Base-by-base conservation (phyloP, 53 echinoderm and acorn worm genomes). In the Antedon mediterranea region DNA sequence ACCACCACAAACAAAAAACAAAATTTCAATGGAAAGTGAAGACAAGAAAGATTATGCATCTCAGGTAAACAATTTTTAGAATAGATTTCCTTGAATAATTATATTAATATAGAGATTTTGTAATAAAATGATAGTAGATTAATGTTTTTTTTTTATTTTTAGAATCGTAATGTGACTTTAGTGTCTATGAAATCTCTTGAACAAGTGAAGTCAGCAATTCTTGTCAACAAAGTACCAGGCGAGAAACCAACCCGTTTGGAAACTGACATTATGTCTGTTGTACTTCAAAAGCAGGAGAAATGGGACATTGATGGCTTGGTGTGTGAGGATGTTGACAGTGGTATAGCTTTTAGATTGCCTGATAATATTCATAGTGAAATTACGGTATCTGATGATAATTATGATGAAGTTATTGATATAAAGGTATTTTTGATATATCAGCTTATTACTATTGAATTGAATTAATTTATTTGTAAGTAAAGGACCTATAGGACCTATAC, bases 181-280 rank as follows among this genome's bases (percentile, higher is more conserved):
- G 78, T 85, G 13, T 79, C 91, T 30, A 70, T 94, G 43, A 32
- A 85, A 11, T 79, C 94, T 33, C 76, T 94, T 30, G 73, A 85
- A 30, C 78, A 84, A 7, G 73, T 94, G 31, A 84, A 88, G 78
- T 43, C 78, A 0, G 91, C 94, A 31, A 82, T 94, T 78, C 74
- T 94, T 8, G 76, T 83, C 32, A 89, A 83, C 77, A 86, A 91
- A 76, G 94, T 94, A 44, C 94, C 94, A 0, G 89, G 94, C 28
- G 94, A 91, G 75, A 80, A 86, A 29, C 80, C 83, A 0, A 86
- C 85, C 20, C 72, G 86, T 15, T 32, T 91, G 9, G 41, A 80
- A 27, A 90, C 91, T 29, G 83, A 85, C 15, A 79, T 85, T 18
- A 76, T 94, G 28, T 83, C 87, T 9, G 43, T 91, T n/a, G 37